phyloP scores from a whole-genome alignment of 1,140 invertebrate species.

The Acarapis woodi region DNA sequence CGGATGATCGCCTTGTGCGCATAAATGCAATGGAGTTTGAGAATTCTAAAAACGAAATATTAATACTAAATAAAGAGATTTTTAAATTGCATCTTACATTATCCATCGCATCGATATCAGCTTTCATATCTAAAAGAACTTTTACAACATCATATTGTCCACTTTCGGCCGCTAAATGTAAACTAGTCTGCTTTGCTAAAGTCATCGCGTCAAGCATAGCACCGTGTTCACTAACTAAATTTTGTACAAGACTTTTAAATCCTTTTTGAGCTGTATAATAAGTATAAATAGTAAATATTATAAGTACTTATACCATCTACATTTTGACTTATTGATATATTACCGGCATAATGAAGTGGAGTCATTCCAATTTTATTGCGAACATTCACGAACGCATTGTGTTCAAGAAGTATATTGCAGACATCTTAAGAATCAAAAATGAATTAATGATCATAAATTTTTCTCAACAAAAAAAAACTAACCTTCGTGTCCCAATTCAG shows the following conservation, averaged over 20 bases:
- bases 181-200: conserved; percentile 27
- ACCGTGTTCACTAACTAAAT: conserved; percentile 46
- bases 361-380: conserved; percentile 68
- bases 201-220: conserved; percentile 6
- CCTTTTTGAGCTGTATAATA: conserved; percentile 83
- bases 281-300: too few relatives aligned
- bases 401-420: conserved; percentile 69
- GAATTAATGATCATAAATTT: too few relatives aligned
- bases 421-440: too few relatives aligned
- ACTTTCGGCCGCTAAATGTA: conserved; percentile 40
- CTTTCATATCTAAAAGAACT: conserved; percentile 68
- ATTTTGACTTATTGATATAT: neutral
- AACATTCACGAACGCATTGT: conserved; percentile 88
- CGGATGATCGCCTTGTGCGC: conserved; percentile 89
- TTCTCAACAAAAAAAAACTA: too few relatives aligned
- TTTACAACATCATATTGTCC: conserved; percentile 85
- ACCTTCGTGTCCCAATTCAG: conserved; percentile 65
- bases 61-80: neutral
- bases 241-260: conserved; percentile 78
- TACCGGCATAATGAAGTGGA: conserved; percentile 81
- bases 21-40: conserved; percentile 27
- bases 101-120: conserved; percentile 84
- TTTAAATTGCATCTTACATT: conserved; percentile 32
- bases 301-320: neutral
- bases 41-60: conserved; percentile 1